These are phyloP conservation scores for Pachyseris speciosa DNA, from an alignment of 64 coral and sea anemone species.

Conservation along the genomic window DNA sequence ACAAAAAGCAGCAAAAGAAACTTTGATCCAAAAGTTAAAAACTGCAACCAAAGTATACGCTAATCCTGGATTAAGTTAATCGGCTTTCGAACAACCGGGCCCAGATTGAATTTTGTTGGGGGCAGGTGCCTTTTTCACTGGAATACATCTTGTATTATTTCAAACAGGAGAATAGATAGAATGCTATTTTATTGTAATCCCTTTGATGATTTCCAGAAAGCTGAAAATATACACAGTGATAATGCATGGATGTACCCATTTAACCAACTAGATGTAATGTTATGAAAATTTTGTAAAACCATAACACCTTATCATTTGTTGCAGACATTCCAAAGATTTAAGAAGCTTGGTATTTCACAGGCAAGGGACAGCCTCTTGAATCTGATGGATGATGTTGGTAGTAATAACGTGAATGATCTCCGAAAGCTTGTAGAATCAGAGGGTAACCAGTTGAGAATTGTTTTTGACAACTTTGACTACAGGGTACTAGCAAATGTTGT, in stretches of 20 bases:
- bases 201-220: not conserved
- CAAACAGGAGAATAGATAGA: not conserved
- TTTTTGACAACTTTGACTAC: conserved; percentile 73
- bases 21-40: no score
- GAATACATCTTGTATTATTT: not conserved
- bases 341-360: conserved; percentile 43
- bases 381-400: conserved; percentile 47
- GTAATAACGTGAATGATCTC: conserved; percentile 4
- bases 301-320: not conserved
- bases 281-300: not conserved
- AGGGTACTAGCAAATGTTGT: conserved; percentile 59
- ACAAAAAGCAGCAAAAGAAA: no score
- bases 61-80: no score
- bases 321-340: conserved; percentile 52
- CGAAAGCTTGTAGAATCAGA: not conserved
- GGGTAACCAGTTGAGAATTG: conserved; percentile 27
- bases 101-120: not conserved
- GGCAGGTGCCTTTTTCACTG: not conserved
- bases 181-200: not conserved
- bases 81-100: no score
- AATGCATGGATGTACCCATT: not conserved
- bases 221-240: not conserved
- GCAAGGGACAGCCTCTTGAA: conserved; percentile 51
- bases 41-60: no score
- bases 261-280: not conserved